These are phyloP conservation scores for Azorinus chamasolen DNA, from an alignment of 2,888 invertebrate genomes.

Conservation along the genomic window DNA sequence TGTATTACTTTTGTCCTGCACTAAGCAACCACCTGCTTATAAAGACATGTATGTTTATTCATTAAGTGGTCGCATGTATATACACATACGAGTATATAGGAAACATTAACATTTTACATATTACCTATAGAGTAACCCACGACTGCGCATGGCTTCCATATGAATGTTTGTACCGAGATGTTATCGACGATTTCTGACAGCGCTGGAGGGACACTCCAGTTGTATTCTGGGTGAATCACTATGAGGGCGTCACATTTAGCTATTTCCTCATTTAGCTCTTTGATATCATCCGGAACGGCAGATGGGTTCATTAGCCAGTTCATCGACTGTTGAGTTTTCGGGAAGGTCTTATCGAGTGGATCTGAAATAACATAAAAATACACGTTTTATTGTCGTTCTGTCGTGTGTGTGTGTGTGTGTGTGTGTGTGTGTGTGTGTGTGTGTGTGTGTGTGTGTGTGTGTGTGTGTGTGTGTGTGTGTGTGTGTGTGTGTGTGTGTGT, in stretches of 20 bases:
- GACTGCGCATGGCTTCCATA: constrained; percentile 38
- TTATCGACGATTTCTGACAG: constrained; percentile 40
- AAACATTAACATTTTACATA: too few species aligned
- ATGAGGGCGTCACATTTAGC: constrained; percentile 26
- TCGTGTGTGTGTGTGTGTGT: too few species aligned
- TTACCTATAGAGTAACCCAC: constrained; percentile 42
- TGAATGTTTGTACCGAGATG: constrained; percentile 19
- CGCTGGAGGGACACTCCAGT: constrained; percentile 36
- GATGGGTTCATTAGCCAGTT: constrained; percentile 29
- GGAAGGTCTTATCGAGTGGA: constrained; percentile 9
- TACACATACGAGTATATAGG: too few species aligned
- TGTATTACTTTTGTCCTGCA: too few species aligned
- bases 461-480: too few species aligned
- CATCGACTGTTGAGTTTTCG: constrained; percentile 29
- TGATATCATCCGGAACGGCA: constrained; percentile 30
- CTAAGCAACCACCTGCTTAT: too few species aligned
- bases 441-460: too few species aligned
- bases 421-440: too few species aligned
- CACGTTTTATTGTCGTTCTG: background rate
- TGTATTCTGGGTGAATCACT: constrained; percentile 42
- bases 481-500: too few species aligned
- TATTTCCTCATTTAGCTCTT: constrained; percentile 24
- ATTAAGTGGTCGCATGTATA: too few species aligned
- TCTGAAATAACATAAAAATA: constrained; percentile 15
- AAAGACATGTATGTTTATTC: too few species aligned